Evolutionary conservation across 2,888 invertebrate genomes (phyloP).

Genomic region (Deroplatys truncata): DNA sequence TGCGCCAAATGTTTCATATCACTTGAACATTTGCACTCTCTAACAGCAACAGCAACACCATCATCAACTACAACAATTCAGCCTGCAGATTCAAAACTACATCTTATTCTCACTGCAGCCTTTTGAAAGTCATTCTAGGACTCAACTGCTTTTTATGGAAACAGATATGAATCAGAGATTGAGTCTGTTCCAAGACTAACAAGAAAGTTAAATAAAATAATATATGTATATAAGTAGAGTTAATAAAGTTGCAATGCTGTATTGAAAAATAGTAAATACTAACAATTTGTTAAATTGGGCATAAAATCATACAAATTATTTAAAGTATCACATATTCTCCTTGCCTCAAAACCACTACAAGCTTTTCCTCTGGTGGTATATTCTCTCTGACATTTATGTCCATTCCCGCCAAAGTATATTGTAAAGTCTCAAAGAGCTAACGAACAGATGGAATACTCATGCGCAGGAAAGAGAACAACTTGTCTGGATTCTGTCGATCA

Average conservation of each 20-base stretch:
- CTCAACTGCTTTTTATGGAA: neutral
- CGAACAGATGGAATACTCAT: neutral
- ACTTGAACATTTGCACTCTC: neutral
- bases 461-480: neutral
- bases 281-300: neutral
- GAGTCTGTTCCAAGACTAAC: neutral
- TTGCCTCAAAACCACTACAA: neutral
- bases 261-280: neutral
- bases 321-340: neutral
- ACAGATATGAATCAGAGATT: neutral
- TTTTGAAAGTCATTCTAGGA: neutral
- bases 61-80: neutral
- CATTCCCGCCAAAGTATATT: neutral
- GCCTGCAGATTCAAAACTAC: neutral
- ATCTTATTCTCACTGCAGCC: neutral
- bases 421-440: neutral
- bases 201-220: neutral
- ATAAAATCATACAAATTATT: neutral
- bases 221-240: neutral
- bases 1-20: neutral
- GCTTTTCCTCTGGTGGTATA: neutral
- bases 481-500: neutral
- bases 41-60: no score
- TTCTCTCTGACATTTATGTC: neutral
- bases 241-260: neutral